These are phyloP conservation scores for Apodemus sylvaticus DNA, from an alignment of 2,113 vertebrate genomes.

Conservation along the genomic window DNA sequence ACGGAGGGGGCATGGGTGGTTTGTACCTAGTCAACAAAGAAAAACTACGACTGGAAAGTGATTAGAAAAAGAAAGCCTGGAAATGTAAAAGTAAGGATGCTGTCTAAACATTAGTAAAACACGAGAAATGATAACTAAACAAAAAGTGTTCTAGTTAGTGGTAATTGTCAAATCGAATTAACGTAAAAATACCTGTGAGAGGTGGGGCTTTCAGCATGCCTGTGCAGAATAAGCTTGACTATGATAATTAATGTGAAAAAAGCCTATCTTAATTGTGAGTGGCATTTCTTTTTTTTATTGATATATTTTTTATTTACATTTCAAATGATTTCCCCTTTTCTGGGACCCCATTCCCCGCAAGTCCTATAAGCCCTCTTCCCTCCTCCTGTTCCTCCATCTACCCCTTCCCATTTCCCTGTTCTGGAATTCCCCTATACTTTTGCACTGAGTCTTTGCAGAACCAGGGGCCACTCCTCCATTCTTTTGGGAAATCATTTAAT, in stretches of 20 bases:
- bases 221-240: not conserved
- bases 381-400: no score
- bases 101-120: not conserved
- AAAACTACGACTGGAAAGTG: not conserved
- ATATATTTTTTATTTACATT: no score
- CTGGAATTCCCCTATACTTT: no score
- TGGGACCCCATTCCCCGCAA: no score
- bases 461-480: no score
- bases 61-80: not conserved
- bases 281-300: no score
- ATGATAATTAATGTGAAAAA: not conserved
- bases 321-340: no score
- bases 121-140: not conserved
- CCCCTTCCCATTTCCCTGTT: no score
- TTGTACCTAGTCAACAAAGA: not conserved
- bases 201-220: not conserved
- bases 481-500: no score
- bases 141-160: not conserved
- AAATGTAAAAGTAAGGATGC: not conserved
- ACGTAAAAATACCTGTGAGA: not conserved
- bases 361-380: no score
- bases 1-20: not conserved
- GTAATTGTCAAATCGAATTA: not conserved
- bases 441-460: no score
- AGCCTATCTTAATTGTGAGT: not conserved